phyloP scores from a whole-genome alignment of 2,888 invertebrate genomes.

The Dendrolimus houi region DNA sequence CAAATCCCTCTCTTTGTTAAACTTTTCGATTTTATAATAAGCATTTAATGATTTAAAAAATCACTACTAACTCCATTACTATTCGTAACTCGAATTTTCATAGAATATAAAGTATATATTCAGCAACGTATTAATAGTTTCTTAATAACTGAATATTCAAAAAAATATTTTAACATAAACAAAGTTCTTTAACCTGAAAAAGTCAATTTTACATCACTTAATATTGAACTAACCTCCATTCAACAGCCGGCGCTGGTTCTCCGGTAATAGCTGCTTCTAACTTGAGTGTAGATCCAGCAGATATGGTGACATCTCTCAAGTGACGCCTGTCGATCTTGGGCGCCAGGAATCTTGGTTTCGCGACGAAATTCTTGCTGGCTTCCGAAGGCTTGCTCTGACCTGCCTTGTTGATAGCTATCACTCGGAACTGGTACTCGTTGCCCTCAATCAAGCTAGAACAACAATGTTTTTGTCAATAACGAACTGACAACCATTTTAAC shows the following conservation, averaged over 20 bases:
- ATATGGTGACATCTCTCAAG: constrained; percentile 91
- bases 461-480: neutral
- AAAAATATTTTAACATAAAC: too few species aligned
- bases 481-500: neutral
- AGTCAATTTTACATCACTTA: too few species aligned
- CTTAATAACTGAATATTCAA: too few species aligned
- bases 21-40: too few species aligned
- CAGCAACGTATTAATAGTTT: too few species aligned
- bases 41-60: too few species aligned
- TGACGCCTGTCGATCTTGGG: constrained; percentile 97
- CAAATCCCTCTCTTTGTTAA: too few species aligned
- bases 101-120: too few species aligned
- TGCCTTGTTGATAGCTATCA: constrained; percentile 96
- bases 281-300: constrained; percentile 94
- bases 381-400: constrained; percentile 96
- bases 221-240: constrained; percentile 80
- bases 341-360: constrained; percentile 92
- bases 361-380: constrained; percentile 88
- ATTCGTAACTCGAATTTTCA: too few species aligned
- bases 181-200: too few species aligned
- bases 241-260: constrained; percentile 95
- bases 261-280: constrained; percentile 95
- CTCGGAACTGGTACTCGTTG: constrained; percentile 97
- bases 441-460: constrained; percentile 86
- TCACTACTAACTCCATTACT: too few species aligned